Evolutionary conservation across 2,888 invertebrate species (phyloP).

Genomic region (Aplocera efformata): DNA sequence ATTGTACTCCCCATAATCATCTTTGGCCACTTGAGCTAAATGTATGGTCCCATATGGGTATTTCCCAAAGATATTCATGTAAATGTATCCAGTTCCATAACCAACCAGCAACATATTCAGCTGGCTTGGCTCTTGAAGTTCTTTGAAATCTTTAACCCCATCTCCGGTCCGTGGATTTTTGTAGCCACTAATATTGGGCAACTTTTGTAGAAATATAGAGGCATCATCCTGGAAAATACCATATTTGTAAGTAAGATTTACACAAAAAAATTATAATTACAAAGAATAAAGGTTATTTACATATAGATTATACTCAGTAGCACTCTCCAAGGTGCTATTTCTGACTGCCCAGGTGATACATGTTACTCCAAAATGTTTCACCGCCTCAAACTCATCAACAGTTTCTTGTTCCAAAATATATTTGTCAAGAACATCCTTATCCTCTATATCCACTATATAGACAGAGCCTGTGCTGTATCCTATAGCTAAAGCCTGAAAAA

Average conservation of each 20-base stretch:
- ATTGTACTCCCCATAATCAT: constrained; percentile 79
- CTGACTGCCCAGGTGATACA: constrained; percentile 87
- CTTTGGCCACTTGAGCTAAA: constrained; percentile 77
- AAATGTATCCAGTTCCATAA: constrained; percentile 85
- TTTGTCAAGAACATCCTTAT: constrained; percentile 88
- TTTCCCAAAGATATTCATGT: constrained; percentile 91
- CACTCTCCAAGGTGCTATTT: constrained; percentile 64
- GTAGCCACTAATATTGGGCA: constrained; percentile 78
- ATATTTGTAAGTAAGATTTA: neutral
- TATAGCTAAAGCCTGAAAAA: constrained; percentile 83
- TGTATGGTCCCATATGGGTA: constrained; percentile 88
- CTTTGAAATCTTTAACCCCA: constrained; percentile 79
- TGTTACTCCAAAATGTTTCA: constrained; percentile 82
- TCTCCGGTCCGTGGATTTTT: constrained; percentile 77
- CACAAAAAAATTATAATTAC: neutral
- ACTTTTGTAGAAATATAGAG: constrained; percentile 78
- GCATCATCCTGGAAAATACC: constrained; percentile 61
- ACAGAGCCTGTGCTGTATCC: constrained; percentile 87
- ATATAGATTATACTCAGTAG: constrained; percentile 67
- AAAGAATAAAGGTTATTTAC: constrained; percentile 42
- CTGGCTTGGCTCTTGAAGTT: constrained; percentile 80
- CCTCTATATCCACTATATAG: constrained; percentile 90
- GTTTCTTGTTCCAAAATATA: constrained; percentile 68
- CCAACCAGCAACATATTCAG: constrained; percentile 91
- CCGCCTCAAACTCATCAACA: constrained; percentile 63